A percentile compares a stretch with the other conserved stretches of the same genome.
Conservation (phyloP, 2,797 vertebrate genomes). For the Acipenser oxyrinchus region DNA sequence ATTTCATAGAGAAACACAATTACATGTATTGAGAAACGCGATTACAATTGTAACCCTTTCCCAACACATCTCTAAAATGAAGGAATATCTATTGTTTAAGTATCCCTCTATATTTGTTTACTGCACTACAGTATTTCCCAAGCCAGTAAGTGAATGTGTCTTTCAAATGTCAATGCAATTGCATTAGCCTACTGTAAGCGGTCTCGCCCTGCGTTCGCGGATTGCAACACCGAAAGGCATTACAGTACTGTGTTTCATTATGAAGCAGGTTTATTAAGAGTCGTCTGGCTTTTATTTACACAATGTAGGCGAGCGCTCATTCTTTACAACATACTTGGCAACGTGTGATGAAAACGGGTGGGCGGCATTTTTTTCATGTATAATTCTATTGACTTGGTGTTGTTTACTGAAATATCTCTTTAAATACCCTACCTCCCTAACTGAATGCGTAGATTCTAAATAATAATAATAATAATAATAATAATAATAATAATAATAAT, state of each 20-base stretch:
- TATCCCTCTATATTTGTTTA: too few species aligned
- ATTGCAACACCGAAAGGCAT: constrained; percentile 63
- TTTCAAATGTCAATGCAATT: too few species aligned
- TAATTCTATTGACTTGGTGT: constrained; percentile 49
- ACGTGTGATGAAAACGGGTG: constrained; percentile 60
- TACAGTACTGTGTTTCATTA: constrained; percentile 29
- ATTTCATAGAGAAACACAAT: too few species aligned
- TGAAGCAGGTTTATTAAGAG: constrained; percentile 50
- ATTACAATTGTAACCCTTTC: too few species aligned
- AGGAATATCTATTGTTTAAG: too few species aligned
- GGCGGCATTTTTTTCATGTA: constrained; percentile 63
- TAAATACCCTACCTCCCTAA: not conserved
- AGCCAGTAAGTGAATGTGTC: too few species aligned
- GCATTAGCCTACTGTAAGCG: constrained; percentile 36
- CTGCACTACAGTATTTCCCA: too few species aligned
- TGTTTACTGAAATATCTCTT: not conserved
- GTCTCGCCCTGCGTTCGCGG: constrained; percentile 34
- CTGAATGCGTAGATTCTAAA: not conserved
- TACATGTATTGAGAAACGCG: too few species aligned
- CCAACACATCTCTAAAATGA: too few species aligned
- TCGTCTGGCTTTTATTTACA: constrained; percentile 53
- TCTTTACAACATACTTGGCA: constrained; percentile 61
- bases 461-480: not conserved
- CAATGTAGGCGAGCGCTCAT: constrained; percentile 59
- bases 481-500: too few species aligned